Conservation (phyloP, 2,888 invertebrate species). For the Nymphalis c-album region DNA sequence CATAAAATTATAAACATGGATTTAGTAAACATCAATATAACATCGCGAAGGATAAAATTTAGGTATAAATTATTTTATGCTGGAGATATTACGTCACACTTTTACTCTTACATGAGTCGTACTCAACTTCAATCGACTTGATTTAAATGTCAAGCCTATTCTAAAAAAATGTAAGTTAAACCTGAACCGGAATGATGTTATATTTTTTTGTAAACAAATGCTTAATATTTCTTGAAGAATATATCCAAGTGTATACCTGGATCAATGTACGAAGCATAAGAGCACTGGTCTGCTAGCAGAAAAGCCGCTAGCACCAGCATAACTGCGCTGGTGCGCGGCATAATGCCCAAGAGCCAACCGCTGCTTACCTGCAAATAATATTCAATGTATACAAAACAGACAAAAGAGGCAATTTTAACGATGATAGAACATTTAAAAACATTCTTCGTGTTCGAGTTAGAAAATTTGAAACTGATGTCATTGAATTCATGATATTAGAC, state of each 20-base stretch:
- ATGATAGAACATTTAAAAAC: too few relatives aligned
- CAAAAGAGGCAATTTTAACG: slow-evolving; percentile 32
- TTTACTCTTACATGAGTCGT: too few relatives aligned
- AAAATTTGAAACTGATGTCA: too few relatives aligned
- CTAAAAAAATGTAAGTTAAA: too few relatives aligned
- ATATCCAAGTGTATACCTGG: slow-evolving; percentile 53
- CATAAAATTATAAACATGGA: not conserved
- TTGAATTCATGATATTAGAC: too few relatives aligned
- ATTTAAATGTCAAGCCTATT: too few relatives aligned
- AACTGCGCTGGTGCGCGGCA: slow-evolving; percentile 77
- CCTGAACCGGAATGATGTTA: too few relatives aligned
- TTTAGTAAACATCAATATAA: not conserved
- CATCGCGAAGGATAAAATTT: not conserved
- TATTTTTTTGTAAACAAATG: too few relatives aligned
- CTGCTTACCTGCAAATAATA: slow-evolving; percentile 56
- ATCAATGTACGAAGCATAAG: slow-evolving; percentile 71
- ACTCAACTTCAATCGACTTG: too few relatives aligned
- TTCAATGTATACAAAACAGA: slow-evolving; percentile 38
- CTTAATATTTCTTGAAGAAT: not conserved
- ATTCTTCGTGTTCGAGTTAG: too few relatives aligned
- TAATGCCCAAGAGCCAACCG: slow-evolving; percentile 64
- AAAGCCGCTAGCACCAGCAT: slow-evolving; percentile 74
- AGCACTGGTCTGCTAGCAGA: slow-evolving; percentile 69
- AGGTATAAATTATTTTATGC: too few relatives aligned
- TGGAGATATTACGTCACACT: not conserved